These are phyloP conservation scores for Pygoscelis adeliae DNA, from an alignment of 2,113 vertebrate genomes.

Conservation along the genomic window DNA sequence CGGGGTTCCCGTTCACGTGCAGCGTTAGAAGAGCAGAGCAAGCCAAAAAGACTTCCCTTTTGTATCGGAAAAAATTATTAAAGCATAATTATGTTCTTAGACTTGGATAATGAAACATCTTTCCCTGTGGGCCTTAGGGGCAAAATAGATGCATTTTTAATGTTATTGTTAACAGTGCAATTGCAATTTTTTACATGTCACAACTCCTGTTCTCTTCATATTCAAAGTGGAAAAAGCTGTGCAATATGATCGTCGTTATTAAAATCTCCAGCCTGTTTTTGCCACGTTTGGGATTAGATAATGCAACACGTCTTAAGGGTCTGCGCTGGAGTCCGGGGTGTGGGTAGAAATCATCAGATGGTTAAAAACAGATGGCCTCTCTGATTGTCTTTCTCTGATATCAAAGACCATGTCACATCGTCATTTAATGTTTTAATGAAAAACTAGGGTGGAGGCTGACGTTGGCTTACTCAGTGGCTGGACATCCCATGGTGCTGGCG, in stretches of 20 bases:
- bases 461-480: neutral
- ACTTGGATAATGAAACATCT: neutral
- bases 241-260: neutral
- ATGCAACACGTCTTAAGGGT: neutral
- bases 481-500: neutral
- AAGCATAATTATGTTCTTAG: neutral
- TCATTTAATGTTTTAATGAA: neutral
- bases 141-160: neutral
- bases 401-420: neutral
- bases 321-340: neutral
- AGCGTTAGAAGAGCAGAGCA: neutral
- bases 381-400: neutral
- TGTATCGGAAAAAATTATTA: neutral
- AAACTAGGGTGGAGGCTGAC: neutral
- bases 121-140: neutral
- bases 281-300: neutral
- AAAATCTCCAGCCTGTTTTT: neutral
- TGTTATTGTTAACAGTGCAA: constrained; percentile 10
- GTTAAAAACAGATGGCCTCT: neutral
- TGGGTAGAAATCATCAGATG: neutral
- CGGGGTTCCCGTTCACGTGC: neutral
- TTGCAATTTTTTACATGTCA: neutral
- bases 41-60: neutral
- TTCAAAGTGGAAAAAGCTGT: neutral
- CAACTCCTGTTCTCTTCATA: neutral